Evolutionary conservation across 2,797 vertebrate species (phyloP).

Genomic region (Mastacembelus armatus): DNA sequence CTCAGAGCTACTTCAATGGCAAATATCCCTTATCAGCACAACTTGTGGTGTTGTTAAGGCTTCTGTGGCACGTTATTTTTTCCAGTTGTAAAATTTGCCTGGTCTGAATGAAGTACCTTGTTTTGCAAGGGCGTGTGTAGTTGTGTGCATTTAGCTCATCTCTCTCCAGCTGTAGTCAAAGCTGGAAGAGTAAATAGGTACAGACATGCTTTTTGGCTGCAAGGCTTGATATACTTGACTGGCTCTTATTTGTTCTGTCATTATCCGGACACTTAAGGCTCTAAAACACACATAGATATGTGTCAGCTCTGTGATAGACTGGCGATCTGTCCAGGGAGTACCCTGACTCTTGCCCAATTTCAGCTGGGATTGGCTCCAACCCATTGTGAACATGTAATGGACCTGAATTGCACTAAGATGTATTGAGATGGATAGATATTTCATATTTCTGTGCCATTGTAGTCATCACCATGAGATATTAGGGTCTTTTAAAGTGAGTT

Average conservation of each 20-base stretch:
- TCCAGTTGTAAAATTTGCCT: neutral
- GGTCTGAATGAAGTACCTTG: constrained; percentile 11
- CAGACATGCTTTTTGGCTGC: constrained; percentile 67
- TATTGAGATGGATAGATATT: no score
- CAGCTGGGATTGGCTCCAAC: no score
- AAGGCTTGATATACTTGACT: constrained; percentile 42
- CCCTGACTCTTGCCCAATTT: no score
- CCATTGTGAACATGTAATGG: no score
- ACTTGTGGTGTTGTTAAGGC: neutral
- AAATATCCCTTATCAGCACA: constrained; percentile 20
- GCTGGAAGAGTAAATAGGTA: constrained; percentile 50
- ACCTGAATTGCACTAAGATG: no score
- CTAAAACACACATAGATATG: constrained; percentile 19
- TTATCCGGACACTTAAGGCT: constrained; percentile 41
- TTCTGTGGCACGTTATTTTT: constrained; percentile 1
- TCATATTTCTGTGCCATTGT: no score
- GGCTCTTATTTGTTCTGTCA: constrained; percentile 46
- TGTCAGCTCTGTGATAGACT: constrained; percentile 28
- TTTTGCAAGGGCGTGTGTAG: constrained; percentile 4
- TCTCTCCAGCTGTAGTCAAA: constrained; percentile 18
- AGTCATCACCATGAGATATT: neutral
- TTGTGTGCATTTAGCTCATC: constrained; percentile 25
- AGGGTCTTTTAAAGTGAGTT: no score
- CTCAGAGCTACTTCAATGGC: neutral
- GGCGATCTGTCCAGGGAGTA: constrained; percentile 6